Conservation (phyloP, 2,113 vertebrate genomes). For the Syngnathus scovelli region DNA sequence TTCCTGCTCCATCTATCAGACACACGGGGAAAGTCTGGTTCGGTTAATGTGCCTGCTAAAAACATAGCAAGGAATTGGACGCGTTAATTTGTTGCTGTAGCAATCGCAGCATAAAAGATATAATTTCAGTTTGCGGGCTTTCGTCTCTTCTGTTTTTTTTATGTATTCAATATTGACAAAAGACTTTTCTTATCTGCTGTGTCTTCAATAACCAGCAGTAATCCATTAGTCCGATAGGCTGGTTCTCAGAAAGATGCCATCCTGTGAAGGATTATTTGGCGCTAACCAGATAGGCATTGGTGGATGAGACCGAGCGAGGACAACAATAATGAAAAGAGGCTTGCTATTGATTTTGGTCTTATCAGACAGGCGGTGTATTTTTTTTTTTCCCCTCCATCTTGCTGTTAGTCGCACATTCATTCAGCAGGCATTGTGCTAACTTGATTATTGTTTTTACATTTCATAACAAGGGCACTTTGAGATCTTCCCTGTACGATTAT, state of each 20-base stretch:
- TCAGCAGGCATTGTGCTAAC: neutral
- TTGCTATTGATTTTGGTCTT: constrained; percentile 54
- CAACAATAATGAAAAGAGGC: constrained; percentile 42
- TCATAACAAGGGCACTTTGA: too few relatives aligned
- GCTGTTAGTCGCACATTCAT: constrained; percentile 11
- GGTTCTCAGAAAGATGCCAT: constrained; percentile 53
- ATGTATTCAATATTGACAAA: constrained; percentile 29
- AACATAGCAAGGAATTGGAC: constrained; percentile 25
- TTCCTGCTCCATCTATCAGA: constrained; percentile 54
- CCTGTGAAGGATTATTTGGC: constrained; percentile 62
- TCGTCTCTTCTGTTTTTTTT: constrained; percentile 12
- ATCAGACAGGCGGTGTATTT: constrained; percentile 15
- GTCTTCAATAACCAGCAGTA: constrained; percentile 44
- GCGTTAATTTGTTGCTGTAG: neutral
- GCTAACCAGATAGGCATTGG: constrained; percentile 58
- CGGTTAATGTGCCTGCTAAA: constrained; percentile 31
- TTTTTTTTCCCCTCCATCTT: neutral
- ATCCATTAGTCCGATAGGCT: constrained; percentile 41
- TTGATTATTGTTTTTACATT: neutral
- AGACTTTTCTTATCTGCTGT: constrained; percentile 37
- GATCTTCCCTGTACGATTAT: too few relatives aligned
- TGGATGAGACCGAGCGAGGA: constrained; percentile 42
- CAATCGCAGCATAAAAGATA: neutral
- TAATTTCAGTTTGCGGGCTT: neutral
- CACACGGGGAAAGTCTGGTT: constrained; percentile 50